Base-by-base conservation (phyloP, 2,113 vertebrate genomes). In the Ammodytes marinus region DNA sequence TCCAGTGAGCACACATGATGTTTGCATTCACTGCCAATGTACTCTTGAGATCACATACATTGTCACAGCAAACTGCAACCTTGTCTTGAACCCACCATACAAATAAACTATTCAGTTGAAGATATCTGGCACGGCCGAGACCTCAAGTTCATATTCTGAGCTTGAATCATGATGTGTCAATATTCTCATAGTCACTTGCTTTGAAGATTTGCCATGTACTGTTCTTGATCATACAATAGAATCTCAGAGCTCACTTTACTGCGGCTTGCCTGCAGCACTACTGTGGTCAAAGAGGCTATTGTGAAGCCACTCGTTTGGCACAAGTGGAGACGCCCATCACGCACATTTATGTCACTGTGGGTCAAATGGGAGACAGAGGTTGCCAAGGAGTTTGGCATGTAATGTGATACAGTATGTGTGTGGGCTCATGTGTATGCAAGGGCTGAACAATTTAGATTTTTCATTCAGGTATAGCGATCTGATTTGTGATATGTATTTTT, bases 311-410 rank as follows among this genome's bases (percentile, higher is more conserved):
- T 43, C 13, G 12, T 43, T 46, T 77, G 77, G 47, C 76, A 69
- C 65, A 64, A 43, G 68, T 52, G 61, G 35, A 68, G 57, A 47
- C 57, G 71, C 11, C 46, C 67, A 67, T 88, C 77, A 45, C 35
- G 14, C 54, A 52, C 52, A 74, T 61, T 68, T 50, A 35, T 86
- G 87, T 80, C 76, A 79, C 71, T 66, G 42, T 43, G 64, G 27
- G 77, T 83, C 59, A 68, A 83, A 82, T 39, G 42, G 46, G n/a
- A 79, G 61, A 74, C 42, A 65, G 61, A 65, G 15, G 50, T 58
- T 76, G 67, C 46, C 60, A 40, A 61, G n/a, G 53, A 45, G 58
- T 69, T 58, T 74, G 83, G 27, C 53, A 27, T 55, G 61, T 49
- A 47, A 46, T 79, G 68, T 55, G 64, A 68, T 50, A 47, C 14